Evolutionary conservation across 2,113 vertebrate species (phyloP), one percentile per base, ranked within the genome.

Genomic region (Redunca redunca): DNA sequence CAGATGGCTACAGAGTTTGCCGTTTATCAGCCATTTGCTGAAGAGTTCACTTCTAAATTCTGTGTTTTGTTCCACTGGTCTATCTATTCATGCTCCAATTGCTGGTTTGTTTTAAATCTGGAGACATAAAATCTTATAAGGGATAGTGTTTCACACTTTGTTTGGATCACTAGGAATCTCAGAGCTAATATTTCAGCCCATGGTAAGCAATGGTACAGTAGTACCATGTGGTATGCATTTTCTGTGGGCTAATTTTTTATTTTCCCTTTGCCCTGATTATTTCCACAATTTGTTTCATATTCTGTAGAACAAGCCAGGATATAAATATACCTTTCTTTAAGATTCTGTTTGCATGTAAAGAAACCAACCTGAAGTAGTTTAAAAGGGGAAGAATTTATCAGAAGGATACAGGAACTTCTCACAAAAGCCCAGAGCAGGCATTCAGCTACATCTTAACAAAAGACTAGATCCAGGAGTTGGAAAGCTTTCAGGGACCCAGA

Each of bases 171-270:
- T 84, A 40, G 83, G 88, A 93, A 93, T 86, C 93, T 82, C 52
- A 78, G 74, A 95, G 67, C 64, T 90, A 81, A 40, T 96, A 94
- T 97, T 95, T 96, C 87, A 97, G 57, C 33, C 36, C 52, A 13
- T 2, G 21, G 50, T 62, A 94, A 96, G 26, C 93, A 91, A 50
- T 4, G 2, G 57, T 33, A 74, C 9, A 90, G 60, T 43, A 90
- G 60, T 43, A 33, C 71, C 90, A 85, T 71, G 81, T 88, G 90
- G 86, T 60, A 84, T 95, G 74, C 57, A 85, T 97, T 97, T 98
- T 88, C 88, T 67, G 3, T 78, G 74, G 15, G 94, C 52, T 94
- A 87, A 96, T 84, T 97, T 97, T 81, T 92, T 85, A 83, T 97
- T 96, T 94, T 94, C 64, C 67, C 58, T 88, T 95, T 88, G 87